These are phyloP conservation scores for Lepas anatifera DNA, from an alignment of 2,888 invertebrate species.

Conservation along the genomic window DNA sequence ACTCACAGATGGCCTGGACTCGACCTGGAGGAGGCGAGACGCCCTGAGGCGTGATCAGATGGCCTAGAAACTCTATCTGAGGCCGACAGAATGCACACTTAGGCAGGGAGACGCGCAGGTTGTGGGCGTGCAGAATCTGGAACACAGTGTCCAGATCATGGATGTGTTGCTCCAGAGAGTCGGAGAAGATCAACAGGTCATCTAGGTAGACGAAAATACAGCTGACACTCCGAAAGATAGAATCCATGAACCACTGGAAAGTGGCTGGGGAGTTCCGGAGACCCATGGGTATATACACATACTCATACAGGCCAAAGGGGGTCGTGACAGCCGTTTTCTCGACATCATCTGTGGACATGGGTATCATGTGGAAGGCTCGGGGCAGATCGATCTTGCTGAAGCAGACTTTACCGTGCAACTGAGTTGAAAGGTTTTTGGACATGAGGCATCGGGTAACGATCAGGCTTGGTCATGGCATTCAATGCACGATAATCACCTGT, in stretches of 20 bases:
- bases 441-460: too few species aligned
- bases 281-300: neutral
- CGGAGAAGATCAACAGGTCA: constrained; percentile 14
- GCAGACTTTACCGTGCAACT: neutral
- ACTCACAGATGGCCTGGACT: neutral
- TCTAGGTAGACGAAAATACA: neutral
- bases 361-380: neutral
- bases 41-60: neutral
- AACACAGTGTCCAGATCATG: constrained; percentile 10
- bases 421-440: too few species aligned
- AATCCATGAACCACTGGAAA: neutral
- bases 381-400: neutral
- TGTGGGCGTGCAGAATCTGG: neutral
- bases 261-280: neutral
- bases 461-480: too few species aligned
- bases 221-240: neutral
- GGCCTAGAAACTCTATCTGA: constrained; percentile 7
- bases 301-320: constrained; percentile 16
- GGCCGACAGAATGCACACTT: constrained; percentile 14
- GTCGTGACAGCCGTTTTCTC: constrained; percentile 9
- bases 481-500: too few species aligned
- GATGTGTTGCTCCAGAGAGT: constrained; percentile 1
- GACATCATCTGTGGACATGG: neutral
- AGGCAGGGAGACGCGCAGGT: neutral
- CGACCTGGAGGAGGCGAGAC: neutral